Conservation (phyloP, 30 jellyfish, hydroid and myxozoan genomes). For the Cassiopea andromeda region DNA sequence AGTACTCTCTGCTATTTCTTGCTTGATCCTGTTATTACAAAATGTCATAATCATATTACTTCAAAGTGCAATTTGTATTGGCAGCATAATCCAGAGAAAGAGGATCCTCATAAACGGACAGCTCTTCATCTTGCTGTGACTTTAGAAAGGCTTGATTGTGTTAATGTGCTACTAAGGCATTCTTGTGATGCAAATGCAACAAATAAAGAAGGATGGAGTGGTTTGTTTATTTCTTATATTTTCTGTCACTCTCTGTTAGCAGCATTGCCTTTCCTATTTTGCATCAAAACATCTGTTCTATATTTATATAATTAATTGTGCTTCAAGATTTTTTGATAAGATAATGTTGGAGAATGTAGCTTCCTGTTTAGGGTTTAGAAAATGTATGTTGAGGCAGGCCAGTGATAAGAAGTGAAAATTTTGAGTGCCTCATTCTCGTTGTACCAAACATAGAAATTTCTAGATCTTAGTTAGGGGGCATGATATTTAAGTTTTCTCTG, state of each 20-base stretch:
- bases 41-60: too few species aligned
- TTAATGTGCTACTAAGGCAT: constrained; percentile 61
- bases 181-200: constrained; percentile 91
- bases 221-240: constrained; percentile 19
- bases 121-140: constrained; percentile 95
- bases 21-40: too few species aligned
- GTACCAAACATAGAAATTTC: background rate
- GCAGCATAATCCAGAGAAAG: constrained; percentile 79
- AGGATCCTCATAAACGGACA: constrained; percentile 96
- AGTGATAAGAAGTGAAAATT: too few species aligned
- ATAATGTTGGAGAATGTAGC: too few species aligned
- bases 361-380: too few species aligned
- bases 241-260: background rate
- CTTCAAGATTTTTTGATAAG: too few species aligned
- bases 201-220: constrained; percentile 99
- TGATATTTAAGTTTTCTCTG: background rate
- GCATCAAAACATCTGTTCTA: too few species aligned
- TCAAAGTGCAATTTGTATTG: background rate
- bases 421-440: too few species aligned
- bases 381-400: too few species aligned
- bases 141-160: constrained; percentile 78
- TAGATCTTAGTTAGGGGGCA: background rate
- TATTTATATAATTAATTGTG: too few species aligned
- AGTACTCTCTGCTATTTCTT: too few species aligned
- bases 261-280: too few species aligned